Conservation (phyloP, 2,113 vertebrate species). For the Colistium nudipinnis region DNA sequence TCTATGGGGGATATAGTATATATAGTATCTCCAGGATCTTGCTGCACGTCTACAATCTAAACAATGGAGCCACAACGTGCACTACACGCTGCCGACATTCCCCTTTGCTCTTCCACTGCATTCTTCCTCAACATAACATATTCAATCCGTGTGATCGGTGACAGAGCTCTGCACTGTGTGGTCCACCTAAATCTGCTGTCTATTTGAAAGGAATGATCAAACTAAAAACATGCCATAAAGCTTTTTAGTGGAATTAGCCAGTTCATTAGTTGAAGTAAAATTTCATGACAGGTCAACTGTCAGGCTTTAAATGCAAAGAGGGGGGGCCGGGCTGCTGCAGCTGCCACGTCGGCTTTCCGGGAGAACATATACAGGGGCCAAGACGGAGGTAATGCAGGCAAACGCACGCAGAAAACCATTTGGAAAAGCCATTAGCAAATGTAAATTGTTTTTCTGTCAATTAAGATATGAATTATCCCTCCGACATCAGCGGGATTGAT, state of each 20-base stretch:
- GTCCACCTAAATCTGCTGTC: conserved; percentile 42
- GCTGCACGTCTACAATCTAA: conserved; percentile 21
- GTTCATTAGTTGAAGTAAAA: conserved; percentile 65
- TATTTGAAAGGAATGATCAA: conserved; percentile 30
- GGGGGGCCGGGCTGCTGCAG: conserved; percentile 17
- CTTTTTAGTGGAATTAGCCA: conserved; percentile 57
- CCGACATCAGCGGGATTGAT: conserved; percentile 65
- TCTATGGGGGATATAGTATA: conserved; percentile 42
- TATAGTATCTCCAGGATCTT: conserved; percentile 54
- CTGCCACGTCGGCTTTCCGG: conserved; percentile 26
- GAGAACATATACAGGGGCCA: neutral
- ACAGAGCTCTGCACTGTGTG: conserved; percentile 28
- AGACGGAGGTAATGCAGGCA: conserved; percentile 44
- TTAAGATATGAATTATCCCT: conserved; percentile 76
- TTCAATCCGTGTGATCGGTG: conserved; percentile 35
- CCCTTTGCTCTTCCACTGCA: conserved; percentile 35
- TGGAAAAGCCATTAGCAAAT: conserved; percentile 72
- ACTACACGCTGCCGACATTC: conserved; percentile 40
- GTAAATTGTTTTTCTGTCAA: conserved; percentile 78
- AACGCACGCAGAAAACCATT: conserved; percentile 60
- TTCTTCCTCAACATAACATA: conserved; percentile 25
- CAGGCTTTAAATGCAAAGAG: conserved; percentile 49
- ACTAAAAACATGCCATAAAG: conserved; percentile 38
- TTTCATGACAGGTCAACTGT: conserved; percentile 58
- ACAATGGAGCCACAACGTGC: conserved; percentile 30